Conservation (phyloP, 92 coral and sea anemone species). For the Montipora capitata region DNA sequence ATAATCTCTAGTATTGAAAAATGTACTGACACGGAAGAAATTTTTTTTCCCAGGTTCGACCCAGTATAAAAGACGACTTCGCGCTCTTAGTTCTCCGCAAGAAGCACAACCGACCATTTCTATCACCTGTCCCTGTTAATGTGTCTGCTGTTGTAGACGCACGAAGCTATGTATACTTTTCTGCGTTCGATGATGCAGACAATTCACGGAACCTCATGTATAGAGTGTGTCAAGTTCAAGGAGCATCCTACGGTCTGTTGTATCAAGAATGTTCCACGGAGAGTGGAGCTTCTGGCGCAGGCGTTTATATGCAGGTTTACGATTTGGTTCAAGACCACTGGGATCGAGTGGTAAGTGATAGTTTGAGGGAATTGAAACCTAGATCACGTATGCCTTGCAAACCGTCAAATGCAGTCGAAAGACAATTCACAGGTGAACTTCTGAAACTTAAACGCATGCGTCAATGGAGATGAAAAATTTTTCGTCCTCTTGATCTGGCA, state of each 20-base stretch:
- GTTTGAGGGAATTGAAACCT: not conserved
- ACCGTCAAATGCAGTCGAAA: too few species aligned
- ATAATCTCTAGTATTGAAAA: too few species aligned
- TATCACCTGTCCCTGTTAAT: constrained; percentile 39
- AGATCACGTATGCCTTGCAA: too few species aligned
- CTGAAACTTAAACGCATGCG: too few species aligned
- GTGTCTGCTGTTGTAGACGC: constrained; percentile 3
- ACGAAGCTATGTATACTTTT: constrained; percentile 49
- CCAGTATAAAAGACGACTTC: constrained; percentile 51
- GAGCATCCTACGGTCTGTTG: constrained; percentile 39
- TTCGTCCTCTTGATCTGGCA: too few species aligned
- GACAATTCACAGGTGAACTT: too few species aligned
- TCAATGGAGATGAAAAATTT: too few species aligned
- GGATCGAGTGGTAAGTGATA: constrained; percentile 43
- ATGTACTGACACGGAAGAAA: not conserved
- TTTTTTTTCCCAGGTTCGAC: constrained; percentile 10
- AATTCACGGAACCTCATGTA: constrained; percentile 41
- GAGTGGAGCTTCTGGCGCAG: constrained; percentile 58
- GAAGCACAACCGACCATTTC: constrained; percentile 45
- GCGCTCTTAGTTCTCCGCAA: constrained; percentile 56
- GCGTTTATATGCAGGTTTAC: constrained; percentile 63
- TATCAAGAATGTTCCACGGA: constrained; percentile 48
- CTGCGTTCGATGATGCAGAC: constrained; percentile 49
- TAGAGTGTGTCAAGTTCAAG: constrained; percentile 44
- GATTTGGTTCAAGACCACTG: constrained; percentile 38